Evolutionary conservation across 1,140 invertebrate species (phyloP).

Genomic region (Halyomorpha halys): DNA sequence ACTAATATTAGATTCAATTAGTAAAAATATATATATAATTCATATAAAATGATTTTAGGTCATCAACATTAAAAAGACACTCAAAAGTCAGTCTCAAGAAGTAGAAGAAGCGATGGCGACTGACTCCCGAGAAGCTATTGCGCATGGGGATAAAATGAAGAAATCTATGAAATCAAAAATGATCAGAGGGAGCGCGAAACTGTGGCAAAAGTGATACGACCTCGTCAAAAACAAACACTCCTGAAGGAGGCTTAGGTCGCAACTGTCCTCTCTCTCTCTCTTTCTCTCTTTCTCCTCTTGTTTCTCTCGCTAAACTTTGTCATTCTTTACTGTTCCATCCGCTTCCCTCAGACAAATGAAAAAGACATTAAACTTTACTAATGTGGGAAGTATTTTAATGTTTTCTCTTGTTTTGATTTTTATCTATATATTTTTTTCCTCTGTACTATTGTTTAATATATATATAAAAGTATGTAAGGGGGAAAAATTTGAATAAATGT

Average conservation of each 20-base stretch:
- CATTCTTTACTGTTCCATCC: too few relatives aligned
- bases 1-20: neutral
- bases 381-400: too few relatives aligned
- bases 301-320: too few relatives aligned
- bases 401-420: too few relatives aligned
- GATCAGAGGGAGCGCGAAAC: conserved; percentile 33
- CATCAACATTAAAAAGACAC: conserved; percentile 65
- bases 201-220: conserved; percentile 26
- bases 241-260: neutral
- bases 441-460: too few relatives aligned
- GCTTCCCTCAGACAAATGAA: too few relatives aligned
- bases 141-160: conserved; percentile 39
- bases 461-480: too few relatives aligned
- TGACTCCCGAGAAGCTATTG: conserved; percentile 42
- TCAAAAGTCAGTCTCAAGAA: conserved; percentile 63
- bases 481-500: too few relatives aligned
- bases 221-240: conserved; percentile 23
- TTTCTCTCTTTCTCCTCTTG: too few relatives aligned
- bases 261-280: too few relatives aligned
- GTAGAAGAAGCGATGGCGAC: conserved; percentile 48
- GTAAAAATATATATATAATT: neutral
- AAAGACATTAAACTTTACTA: too few relatives aligned
- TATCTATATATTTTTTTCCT: too few relatives aligned
- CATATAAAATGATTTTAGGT: conserved; percentile 42
- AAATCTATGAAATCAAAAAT: conserved; percentile 43